These are phyloP conservation scores for Aplidium turbinatum DNA, from an alignment of 23 tunicate species.

Conservation along the genomic window DNA sequence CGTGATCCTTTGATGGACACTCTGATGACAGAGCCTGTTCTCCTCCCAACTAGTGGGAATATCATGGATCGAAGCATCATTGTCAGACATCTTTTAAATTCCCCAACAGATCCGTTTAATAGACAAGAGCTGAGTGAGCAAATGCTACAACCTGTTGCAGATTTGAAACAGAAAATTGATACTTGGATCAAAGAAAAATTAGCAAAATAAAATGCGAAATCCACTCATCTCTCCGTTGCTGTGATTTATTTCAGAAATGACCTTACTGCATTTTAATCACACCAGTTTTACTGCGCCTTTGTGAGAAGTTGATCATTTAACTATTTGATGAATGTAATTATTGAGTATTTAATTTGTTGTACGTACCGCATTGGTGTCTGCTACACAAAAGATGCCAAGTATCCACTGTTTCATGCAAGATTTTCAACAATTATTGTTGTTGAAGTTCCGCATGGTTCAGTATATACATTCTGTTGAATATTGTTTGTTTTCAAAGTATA, in stretches of 20 bases:
- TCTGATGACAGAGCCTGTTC: conserved; percentile 89
- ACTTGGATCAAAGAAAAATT: conserved; percentile 52
- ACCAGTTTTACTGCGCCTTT: background rate
- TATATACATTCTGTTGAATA: too few relatives aligned
- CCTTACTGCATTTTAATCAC: background rate
- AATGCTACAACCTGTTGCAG: conserved; percentile 73
- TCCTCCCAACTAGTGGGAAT: conserved; percentile 86
- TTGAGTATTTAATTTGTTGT: background rate
- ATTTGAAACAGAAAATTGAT: conserved; percentile 46
- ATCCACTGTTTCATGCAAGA: too few relatives aligned
- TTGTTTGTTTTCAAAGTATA: too few relatives aligned
- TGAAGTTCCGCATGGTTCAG: too few relatives aligned
- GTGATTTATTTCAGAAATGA: background rate
- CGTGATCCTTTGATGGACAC: conserved; percentile 98
- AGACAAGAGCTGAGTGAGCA: conserved; percentile 71
- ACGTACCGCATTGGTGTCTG: too few relatives aligned
- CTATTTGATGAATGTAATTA: background rate
- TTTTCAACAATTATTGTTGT: too few relatives aligned
- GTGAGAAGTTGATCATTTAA: background rate
- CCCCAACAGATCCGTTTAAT: conserved; percentile 94
- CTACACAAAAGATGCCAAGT: too few relatives aligned
- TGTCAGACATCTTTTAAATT: conserved; percentile 77
- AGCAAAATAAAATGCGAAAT: background rate
- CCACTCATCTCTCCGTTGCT: background rate
- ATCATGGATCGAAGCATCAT: conserved; percentile 92